A percentile compares a stretch with the other conserved stretches of the same genome.
Conservation (phyloP, 2,797 vertebrate genomes). For the Thunnus albacares region DNA sequence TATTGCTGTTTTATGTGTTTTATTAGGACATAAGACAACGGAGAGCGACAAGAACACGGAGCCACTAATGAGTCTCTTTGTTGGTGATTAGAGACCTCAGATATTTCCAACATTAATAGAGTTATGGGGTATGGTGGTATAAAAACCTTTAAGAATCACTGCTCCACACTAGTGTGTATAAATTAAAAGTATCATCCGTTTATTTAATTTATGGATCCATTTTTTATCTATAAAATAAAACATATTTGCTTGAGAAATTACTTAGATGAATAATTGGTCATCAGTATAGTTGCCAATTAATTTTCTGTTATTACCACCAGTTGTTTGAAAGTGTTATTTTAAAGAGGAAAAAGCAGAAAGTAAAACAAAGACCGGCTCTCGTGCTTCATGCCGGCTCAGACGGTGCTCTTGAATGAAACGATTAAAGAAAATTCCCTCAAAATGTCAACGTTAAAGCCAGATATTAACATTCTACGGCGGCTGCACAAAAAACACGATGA, state of each 20-base stretch:
- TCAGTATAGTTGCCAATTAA: neutral
- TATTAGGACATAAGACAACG: neutral
- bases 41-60: neutral
- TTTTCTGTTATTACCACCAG: neutral
- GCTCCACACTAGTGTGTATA: neutral
- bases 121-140: neutral
- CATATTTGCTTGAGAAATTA: too few species aligned
- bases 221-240: too few species aligned
- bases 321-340: conserved; percentile 1
- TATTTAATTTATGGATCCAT: too few species aligned
- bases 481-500: conserved; percentile 36
- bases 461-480: conserved; percentile 24
- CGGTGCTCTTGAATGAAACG: conserved; percentile 18
- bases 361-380: neutral
- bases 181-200: neutral
- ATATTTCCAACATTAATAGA: neutral
- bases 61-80: neutral
- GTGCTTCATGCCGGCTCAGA: conserved; percentile 3
- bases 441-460: conserved; percentile 34
- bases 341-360: conserved; percentile 2
- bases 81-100: neutral
- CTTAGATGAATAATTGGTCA: neutral
- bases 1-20: conserved; percentile 8
- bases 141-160: too few species aligned
- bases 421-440: conserved; percentile 13